phyloP scores from a whole-genome alignment of 2,113 vertebrate species.

The Coturnix japonica region DNA sequence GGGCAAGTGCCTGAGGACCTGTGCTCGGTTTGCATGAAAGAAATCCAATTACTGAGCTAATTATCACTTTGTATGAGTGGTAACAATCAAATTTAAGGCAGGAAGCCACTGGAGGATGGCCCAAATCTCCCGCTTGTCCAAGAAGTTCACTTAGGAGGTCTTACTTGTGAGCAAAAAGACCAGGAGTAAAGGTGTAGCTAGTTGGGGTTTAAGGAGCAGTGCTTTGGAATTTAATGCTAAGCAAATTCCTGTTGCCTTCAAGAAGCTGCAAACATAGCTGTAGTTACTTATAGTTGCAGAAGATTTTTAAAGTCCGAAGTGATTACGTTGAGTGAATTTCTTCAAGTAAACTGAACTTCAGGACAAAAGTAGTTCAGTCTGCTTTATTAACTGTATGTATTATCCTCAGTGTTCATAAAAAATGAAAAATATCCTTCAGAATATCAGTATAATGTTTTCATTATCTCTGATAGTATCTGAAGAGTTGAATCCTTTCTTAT shows the following conservation, averaged over 20 bases:
- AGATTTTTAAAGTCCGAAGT: slow-evolving; percentile 18
- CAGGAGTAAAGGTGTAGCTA: neutral
- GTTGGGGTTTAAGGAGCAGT: neutral
- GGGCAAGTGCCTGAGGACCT: neutral
- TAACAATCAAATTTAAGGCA: slow-evolving; percentile 33
- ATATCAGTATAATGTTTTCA: neutral
- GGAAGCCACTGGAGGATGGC: slow-evolving; percentile 38
- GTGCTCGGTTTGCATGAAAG: slow-evolving; percentile 4
- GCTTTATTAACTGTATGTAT: neutral
- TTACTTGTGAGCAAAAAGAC: neutral
- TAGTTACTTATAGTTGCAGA: slow-evolving; percentile 11
- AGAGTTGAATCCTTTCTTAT: slow-evolving; percentile 14
- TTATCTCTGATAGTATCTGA: neutral
- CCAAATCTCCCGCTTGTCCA: slow-evolving; percentile 2
- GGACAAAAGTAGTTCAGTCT: slow-evolving; percentile 36
- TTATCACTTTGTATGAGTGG: slow-evolving; percentile 63
- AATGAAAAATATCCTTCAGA: slow-evolving; percentile 36
- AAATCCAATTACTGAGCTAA: slow-evolving; percentile 76
- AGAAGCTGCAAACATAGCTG: slow-evolving; percentile 14
- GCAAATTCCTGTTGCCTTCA: neutral
- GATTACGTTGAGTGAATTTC: slow-evolving; percentile 3
- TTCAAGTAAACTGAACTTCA: slow-evolving; percentile 9
- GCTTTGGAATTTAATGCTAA: slow-evolving; percentile 6
- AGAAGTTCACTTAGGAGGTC: slow-evolving; percentile 10
- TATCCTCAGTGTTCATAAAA: slow-evolving; percentile 46